A percentile compares a stretch with the other conserved stretches of the same genome.
These are phyloP conservation scores for Peucedramus taeniatus DNA, from an alignment of 2,113 vertebrate species.

Conservation along the genomic window DNA sequence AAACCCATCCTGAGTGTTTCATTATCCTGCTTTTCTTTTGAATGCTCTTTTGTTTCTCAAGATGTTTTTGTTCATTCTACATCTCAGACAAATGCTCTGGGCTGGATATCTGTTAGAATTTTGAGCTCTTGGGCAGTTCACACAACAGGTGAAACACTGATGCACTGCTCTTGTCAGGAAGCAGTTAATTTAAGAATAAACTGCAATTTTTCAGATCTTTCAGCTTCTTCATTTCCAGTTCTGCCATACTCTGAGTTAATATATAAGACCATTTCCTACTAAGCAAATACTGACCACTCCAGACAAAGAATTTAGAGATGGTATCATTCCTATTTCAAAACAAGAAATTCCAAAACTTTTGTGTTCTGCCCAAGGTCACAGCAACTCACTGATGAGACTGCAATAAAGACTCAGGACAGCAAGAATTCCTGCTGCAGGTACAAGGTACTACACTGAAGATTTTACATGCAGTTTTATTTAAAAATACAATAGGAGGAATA, in stretches of 20 bases:
- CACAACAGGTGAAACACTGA: neutral
- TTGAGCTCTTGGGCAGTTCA: neutral
- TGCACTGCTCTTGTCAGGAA: neutral
- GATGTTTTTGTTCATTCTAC: neutral
- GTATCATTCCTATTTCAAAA: neutral
- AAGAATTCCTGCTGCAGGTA: slow-evolving; percentile 19
- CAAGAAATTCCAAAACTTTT: neutral
- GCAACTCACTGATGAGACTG: neutral
- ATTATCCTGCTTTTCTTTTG: slow-evolving; percentile 75
- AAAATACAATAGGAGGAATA: slow-evolving; percentile 8
- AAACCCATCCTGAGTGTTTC: slow-evolving; percentile 83
- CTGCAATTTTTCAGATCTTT: neutral
- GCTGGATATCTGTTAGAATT: neutral
- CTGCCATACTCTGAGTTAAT: slow-evolving; percentile 4
- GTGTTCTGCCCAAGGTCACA: neutral
- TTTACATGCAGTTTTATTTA: neutral
- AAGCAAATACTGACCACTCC: neutral
- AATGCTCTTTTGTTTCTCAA: slow-evolving; percentile 39
- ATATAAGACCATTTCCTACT: neutral
- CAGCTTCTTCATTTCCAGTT: neutral
- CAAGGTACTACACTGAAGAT: neutral
- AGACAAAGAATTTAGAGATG: neutral
- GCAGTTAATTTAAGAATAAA: neutral
- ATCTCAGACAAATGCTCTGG: neutral
- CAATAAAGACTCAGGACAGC: neutral